A percentile compares a stretch with the other conserved stretches of the same genome.
phyloP scores from a whole-genome alignment of 2,888 invertebrate genomes.

The Calephelis perditalis region DNA sequence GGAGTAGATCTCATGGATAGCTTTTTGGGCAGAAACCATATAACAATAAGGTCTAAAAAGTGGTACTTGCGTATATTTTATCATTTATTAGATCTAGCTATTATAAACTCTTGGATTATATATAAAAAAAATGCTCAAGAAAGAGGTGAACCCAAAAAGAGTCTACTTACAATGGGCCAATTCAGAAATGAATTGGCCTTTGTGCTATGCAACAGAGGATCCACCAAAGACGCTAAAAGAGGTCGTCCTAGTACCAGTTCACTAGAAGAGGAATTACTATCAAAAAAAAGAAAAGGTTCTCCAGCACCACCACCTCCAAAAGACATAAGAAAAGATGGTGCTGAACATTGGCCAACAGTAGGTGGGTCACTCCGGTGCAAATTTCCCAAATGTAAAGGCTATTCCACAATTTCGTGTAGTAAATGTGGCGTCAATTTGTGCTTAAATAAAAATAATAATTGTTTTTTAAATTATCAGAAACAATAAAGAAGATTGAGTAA shows the following conservation, averaged over 20 bases:
- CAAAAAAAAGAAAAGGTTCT: conserved; percentile 41
- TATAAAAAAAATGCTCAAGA: conserved; percentile 38
- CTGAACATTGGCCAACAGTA: conserved; percentile 45
- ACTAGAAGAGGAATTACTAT: conserved; percentile 38
- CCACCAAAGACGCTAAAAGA: conserved; percentile 40
- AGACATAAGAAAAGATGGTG: conserved; percentile 44
- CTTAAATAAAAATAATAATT: conserved; percentile 39
- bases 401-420: conserved; percentile 42
- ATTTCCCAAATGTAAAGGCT: conserved; percentile 43
- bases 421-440: conserved; percentile 42
- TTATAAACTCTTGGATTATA: conserved; percentile 40
- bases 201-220: conserved; percentile 43
- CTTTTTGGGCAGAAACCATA: conserved; percentile 39
- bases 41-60: conserved; percentile 40
- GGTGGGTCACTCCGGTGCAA: conserved; percentile 44
- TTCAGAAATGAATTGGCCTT: conserved; percentile 41
- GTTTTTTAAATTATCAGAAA: conserved; percentile 40
- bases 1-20: conserved; percentile 45
- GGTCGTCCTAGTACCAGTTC: conserved; percentile 39
- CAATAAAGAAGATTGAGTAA: conserved; percentile 25
- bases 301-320: conserved; percentile 42
- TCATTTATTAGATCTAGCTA: conserved; percentile 38
- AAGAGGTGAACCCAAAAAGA: conserved; percentile 40
- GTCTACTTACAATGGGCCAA: conserved; percentile 41
- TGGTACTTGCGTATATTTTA: conserved; percentile 45